Percentiles rank a stretch among this genome's conserved stretches.
Conservation (phyloP, 2,888 invertebrate genomes). For the Agrochola macilenta region DNA sequence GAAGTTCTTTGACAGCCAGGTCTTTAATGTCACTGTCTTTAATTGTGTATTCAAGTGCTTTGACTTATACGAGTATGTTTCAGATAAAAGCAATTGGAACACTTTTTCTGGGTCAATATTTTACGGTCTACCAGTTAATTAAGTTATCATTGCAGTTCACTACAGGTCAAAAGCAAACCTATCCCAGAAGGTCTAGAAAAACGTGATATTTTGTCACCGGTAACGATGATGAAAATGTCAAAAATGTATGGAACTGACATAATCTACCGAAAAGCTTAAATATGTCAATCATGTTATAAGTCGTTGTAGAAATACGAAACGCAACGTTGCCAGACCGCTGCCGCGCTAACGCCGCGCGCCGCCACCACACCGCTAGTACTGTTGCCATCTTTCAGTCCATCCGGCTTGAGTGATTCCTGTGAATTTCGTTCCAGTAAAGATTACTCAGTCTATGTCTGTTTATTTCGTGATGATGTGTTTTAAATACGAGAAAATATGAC, state of each 20-base stretch:
- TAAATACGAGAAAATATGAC: neutral
- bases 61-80: slow-evolving; percentile 26
- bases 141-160: neutral
- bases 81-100: neutral
- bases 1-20: slow-evolving; percentile 24
- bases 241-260: neutral
- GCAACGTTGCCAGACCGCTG: no score
- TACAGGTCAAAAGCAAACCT: neutral
- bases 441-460: no score
- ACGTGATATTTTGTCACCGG: neutral
- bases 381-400: neutral
- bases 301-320: neutral
- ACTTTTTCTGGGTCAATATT: slow-evolving; percentile 3
- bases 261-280: neutral
- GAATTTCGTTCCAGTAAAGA: no score
- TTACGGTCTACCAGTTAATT: slow-evolving; percentile 1
- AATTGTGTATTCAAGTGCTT: slow-evolving; percentile 62
- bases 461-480: no score
- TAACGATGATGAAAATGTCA: neutral
- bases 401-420: neutral
- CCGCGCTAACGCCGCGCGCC: no score
- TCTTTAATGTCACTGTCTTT: slow-evolving; percentile 51
- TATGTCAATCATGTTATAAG: neutral
- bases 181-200: no score
- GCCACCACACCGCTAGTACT: no score